Conservation (phyloP, 2,113 vertebrate genomes). For the Chauna torquata region DNA sequence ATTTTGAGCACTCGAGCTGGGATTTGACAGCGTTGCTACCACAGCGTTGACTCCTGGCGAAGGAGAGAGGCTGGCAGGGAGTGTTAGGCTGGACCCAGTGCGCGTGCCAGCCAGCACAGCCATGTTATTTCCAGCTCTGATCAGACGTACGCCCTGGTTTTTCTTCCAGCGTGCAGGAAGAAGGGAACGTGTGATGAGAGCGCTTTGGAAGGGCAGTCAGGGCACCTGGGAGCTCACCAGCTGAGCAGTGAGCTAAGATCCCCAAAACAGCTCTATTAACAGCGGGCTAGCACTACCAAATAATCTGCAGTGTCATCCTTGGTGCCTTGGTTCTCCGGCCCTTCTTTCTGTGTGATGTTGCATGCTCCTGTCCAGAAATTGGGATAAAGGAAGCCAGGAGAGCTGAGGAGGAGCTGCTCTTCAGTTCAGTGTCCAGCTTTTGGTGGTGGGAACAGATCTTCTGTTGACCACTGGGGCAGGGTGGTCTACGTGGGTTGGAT, state of each 20-base stretch:
- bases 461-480: too few species aligned
- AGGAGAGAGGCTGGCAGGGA: not conserved
- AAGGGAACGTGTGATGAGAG: not conserved
- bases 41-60: accelerated
- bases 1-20: accelerated
- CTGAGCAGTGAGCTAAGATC: not conserved
- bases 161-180: not conserved
- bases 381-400: not conserved
- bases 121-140: not conserved
- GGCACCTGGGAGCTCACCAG: not conserved
- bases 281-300: not conserved
- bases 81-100: accelerated
- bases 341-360: not conserved
- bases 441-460: not conserved
- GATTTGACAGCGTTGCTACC: too few species aligned
- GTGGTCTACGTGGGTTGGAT: accelerated
- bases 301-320: too few species aligned
- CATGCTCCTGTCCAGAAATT: not conserved
- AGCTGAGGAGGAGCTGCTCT: not conserved
- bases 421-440: not conserved
- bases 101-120: not conserved
- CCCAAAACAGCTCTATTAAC: not conserved
- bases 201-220: accelerated
- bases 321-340: not conserved
- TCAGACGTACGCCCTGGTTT: not conserved